Conservation (phyloP, 2,888 invertebrate genomes). For the Platerodrilus igneus region DNA sequence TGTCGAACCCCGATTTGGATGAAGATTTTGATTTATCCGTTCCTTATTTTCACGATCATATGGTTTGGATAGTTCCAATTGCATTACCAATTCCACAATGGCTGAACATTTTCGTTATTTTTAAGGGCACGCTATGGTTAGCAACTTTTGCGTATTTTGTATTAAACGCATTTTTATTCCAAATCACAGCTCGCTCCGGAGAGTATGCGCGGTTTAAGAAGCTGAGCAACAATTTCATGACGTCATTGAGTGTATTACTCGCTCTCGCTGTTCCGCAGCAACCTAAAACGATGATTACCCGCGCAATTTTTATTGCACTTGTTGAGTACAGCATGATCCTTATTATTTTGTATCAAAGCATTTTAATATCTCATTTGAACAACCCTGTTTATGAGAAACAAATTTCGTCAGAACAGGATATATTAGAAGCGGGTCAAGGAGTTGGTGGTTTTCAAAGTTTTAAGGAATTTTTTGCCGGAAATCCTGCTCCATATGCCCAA, state of each 20-base stretch:
- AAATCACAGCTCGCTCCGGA: conserved; percentile 11
- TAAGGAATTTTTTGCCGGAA: conserved; percentile 42
- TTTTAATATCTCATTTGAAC: conserved; percentile 55
- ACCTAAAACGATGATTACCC: conserved; percentile 50
- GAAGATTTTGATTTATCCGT: conserved; percentile 54
- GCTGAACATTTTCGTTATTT: conserved; percentile 53
- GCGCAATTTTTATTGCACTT: conserved; percentile 54
- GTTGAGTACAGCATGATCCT: conserved; percentile 54
- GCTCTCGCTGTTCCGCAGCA: conserved; percentile 51
- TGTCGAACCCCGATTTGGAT: conserved; percentile 55
- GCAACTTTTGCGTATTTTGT: conserved; percentile 45
- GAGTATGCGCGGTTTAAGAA: conserved; percentile 15
- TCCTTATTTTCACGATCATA: conserved; percentile 54
- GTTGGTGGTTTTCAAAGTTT: conserved; percentile 49
- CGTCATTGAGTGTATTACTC: conserved; percentile 43
- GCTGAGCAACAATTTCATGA: conserved; percentile 23
- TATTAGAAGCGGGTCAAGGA: conserved; percentile 49
- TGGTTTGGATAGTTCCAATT: conserved; percentile 56
- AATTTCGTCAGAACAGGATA: conserved; percentile 52
- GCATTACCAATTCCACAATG: conserved; percentile 52
- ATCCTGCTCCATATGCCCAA: conserved; percentile 16
- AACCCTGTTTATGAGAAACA: conserved; percentile 54
- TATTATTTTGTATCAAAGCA: conserved; percentile 55
- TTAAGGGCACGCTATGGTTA: conserved; percentile 50
- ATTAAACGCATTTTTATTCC: conserved; percentile 21